phyloP scores from a whole-genome alignment of 2,113 vertebrate species.

The Lontra canadensis region DNA sequence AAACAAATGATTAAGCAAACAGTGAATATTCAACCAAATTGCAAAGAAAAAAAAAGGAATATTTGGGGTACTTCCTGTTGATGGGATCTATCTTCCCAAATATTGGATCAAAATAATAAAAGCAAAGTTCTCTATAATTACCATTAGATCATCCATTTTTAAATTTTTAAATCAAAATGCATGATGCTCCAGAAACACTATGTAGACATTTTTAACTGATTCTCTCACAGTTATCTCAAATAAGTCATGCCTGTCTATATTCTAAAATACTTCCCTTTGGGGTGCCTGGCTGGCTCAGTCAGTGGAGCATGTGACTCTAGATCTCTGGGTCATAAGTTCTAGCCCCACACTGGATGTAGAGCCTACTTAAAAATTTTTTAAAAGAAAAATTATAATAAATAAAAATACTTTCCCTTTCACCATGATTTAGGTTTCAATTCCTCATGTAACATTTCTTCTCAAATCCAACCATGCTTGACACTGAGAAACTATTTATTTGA shows the following conservation, averaged over 20 bases:
- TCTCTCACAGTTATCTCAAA: not conserved
- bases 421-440: not conserved
- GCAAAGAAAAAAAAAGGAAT: not conserved
- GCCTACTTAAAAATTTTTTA: not conserved
- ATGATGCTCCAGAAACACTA: not conserved
- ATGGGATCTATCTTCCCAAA: constrained; percentile 2
- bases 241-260: not conserved
- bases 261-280: constrained; percentile 32
- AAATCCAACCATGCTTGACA: not conserved
- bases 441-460: not conserved
- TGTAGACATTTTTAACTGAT: not conserved
- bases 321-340: not conserved
- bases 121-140: not conserved
- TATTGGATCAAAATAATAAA: not conserved
- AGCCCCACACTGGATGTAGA: not conserved
- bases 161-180: constrained; percentile 39
- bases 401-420: constrained; percentile 24
- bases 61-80: not conserved
- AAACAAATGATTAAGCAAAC: not conserved
- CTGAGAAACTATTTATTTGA: not conserved
- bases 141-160: not conserved
- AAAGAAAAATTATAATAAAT: not conserved
- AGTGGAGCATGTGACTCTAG: not conserved
- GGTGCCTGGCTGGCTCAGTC: not conserved
- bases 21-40: not conserved